phyloP scores from a whole-genome alignment of 2,888 invertebrate species.

The Nomada lathburiana region DNA sequence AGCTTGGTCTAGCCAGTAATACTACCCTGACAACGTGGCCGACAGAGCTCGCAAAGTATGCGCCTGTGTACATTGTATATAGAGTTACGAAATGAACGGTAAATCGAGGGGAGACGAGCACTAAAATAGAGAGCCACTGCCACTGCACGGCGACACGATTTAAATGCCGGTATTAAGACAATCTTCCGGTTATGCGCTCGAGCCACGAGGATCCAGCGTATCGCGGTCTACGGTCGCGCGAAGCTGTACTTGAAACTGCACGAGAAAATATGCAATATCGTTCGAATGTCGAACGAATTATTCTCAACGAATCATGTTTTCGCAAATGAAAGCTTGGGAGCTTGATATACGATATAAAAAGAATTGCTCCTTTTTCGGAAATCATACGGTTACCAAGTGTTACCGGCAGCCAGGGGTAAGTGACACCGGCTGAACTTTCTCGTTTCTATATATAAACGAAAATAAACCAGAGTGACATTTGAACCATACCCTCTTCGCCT shows the following conservation, averaged over 20 bases:
- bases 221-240: not conserved
- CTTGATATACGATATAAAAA: not conserved
- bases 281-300: too few relatives aligned
- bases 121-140: slow-evolving; percentile 68
- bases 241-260: not conserved
- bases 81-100: slow-evolving; percentile 72
- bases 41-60: slow-evolving; percentile 59
- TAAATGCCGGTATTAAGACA: slow-evolving; percentile 60
- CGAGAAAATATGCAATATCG: not conserved
- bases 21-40: slow-evolving; percentile 53
- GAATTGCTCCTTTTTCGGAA: slow-evolving; percentile 56
- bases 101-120: slow-evolving; percentile 64
- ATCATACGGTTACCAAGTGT: slow-evolving; percentile 59
- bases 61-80: slow-evolving; percentile 25
- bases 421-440: slow-evolving; percentile 83
- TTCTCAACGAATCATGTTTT: not conserved
- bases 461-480: slow-evolving; percentile 83
- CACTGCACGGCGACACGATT: slow-evolving; percentile 61
- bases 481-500: slow-evolving; percentile 70
- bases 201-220: not conserved
- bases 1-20: slow-evolving; percentile 38
- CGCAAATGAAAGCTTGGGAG: not conserved
- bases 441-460: slow-evolving; percentile 83
- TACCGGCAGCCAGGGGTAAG: slow-evolving; percentile 78
- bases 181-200: slow-evolving; percentile 50